Evolutionary conservation across 2,888 invertebrate genomes (phyloP).

Genomic region (Drosophila nigritarsus): DNA sequence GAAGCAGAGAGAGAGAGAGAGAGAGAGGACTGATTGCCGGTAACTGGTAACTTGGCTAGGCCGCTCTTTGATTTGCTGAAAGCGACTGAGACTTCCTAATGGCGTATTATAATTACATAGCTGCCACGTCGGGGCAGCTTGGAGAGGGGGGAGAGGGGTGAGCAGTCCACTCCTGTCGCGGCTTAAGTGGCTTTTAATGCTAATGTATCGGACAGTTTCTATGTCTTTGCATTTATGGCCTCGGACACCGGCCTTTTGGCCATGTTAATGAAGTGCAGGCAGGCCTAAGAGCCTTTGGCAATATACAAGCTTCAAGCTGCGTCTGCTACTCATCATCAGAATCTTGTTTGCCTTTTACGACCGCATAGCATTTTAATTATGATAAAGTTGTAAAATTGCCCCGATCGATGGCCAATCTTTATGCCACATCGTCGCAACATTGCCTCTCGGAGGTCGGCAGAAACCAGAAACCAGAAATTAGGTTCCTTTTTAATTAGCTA

Average conservation of each 20-base stretch:
- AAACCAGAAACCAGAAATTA: conserved; percentile 2
- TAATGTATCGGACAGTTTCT: conserved; percentile 68
- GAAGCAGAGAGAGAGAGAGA: background rate
- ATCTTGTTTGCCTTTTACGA: conserved; percentile 42
- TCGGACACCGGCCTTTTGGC: conserved; percentile 39
- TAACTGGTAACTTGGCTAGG: conserved; percentile 31
- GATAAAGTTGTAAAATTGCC: conserved; percentile 80
- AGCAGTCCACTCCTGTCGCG: conserved; percentile 53
- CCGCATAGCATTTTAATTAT: conserved; percentile 52
- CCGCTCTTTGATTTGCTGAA: conserved; percentile 74
- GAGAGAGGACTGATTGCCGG: conserved; percentile 10
- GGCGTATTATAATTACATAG: conserved; percentile 81
- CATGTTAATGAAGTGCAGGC: conserved; percentile 72
- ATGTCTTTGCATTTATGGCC: conserved; percentile 39
- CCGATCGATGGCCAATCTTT: conserved; percentile 44
- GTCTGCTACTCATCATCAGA: conserved; percentile 35
- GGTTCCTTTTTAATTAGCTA: conserved; percentile 57
- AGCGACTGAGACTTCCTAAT: conserved; percentile 69
- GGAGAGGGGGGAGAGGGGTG: background rate
- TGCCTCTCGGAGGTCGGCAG: background rate
- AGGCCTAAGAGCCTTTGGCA: conserved; percentile 49
- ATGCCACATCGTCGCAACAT: background rate
- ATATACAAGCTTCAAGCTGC: conserved; percentile 17
- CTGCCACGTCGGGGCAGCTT: conserved; percentile 8
- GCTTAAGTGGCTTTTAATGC: conserved; percentile 81